phyloP scores from a whole-genome alignment of 2,113 vertebrate genomes.

The Megaceryle torquata region DNA sequence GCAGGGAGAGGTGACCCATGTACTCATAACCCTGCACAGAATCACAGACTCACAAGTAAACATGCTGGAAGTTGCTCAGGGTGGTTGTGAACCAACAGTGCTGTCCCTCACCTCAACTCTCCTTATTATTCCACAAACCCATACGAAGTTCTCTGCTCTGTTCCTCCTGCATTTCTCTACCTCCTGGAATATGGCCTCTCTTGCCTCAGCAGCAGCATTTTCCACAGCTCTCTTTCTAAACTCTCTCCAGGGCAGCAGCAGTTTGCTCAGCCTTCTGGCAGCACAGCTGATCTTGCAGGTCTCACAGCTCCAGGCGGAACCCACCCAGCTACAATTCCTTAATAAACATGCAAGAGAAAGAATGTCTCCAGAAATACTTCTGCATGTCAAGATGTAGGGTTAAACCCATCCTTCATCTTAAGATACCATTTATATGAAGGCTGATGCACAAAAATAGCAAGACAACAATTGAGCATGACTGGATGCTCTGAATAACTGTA shows the following conservation, averaged over 20 bases:
- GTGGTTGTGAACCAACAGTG: background rate
- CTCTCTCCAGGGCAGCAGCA: background rate
- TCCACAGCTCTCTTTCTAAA: background rate
- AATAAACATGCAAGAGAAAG: background rate
- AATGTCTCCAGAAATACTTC: background rate
- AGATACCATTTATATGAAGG: background rate
- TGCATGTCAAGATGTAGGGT: background rate
- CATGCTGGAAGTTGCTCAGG: background rate
- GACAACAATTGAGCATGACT: background rate
- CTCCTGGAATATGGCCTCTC: background rate
- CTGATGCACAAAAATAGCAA: background rate
- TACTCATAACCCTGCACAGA: background rate
- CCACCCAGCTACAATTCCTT: background rate
- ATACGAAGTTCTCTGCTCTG: background rate
- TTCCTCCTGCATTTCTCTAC: background rate
- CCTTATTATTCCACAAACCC: background rate
- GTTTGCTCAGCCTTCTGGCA: constrained; percentile 6
- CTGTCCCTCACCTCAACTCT: background rate
- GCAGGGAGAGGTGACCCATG: background rate
- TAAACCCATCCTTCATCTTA: background rate
- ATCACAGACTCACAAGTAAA: background rate
- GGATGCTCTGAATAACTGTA: background rate
- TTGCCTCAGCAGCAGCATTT: background rate
- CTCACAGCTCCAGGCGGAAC: background rate
- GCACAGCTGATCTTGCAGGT: background rate